Evolutionary conservation across 2,797 vertebrate species (phyloP).

Genomic region (Thamnophis elegans): DNA sequence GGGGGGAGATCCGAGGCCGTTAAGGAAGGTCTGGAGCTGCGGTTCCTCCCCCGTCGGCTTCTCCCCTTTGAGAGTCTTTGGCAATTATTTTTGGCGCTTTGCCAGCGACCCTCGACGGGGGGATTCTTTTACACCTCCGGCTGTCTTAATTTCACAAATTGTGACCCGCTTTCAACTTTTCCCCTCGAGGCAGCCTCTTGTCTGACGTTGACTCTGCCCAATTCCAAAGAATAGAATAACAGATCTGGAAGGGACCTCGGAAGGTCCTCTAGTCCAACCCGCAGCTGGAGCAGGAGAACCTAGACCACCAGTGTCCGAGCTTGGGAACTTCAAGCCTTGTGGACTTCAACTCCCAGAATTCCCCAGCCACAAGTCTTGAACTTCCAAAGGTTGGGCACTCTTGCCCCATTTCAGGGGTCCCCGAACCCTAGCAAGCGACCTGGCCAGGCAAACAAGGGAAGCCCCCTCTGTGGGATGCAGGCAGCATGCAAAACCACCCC

Average conservation of each 20-base stretch:
- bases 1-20: background rate
- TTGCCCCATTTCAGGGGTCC: too few species aligned
- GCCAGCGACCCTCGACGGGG: background rate
- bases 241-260: background rate
- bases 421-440: too few species aligned
- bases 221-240: background rate
- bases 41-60: accelerated
- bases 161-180: background rate
- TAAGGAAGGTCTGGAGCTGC: background rate
- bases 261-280: background rate
- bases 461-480: too few species aligned
- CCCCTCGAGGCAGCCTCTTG: background rate
- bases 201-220: background rate
- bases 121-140: background rate
- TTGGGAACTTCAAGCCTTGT: background rate
- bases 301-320: background rate
- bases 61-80: background rate
- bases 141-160: background rate
- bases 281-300: background rate
- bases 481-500: too few species aligned
- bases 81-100: background rate
- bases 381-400: too few species aligned
- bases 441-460: too few species aligned
- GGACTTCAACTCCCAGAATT: background rate
- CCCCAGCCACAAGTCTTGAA: background rate